Conservation (phyloP, 2,888 invertebrate genomes). For the Tinea trinotella region DNA sequence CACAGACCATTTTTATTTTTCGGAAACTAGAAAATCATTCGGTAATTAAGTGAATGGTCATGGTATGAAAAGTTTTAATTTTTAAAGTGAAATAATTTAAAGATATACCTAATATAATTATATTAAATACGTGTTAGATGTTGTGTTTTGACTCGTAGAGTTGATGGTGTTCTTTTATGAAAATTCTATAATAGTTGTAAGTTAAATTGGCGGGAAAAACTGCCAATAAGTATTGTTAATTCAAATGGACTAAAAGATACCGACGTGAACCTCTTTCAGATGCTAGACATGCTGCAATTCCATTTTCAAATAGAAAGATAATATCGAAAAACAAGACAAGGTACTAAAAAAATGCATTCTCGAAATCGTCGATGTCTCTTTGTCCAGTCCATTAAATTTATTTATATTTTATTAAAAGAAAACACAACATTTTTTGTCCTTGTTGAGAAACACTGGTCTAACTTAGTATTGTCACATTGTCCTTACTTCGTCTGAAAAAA, state of each 20-base stretch:
- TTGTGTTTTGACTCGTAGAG: not conserved
- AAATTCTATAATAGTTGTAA: not conserved
- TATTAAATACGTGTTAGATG: not conserved
- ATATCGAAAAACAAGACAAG: too few relatives aligned
- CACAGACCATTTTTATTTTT: too few relatives aligned
- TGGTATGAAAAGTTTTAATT: not conserved
- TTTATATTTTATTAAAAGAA: not conserved
- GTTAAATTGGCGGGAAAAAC: not conserved
- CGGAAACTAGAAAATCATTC: not conserved
- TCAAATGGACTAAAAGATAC: too few relatives aligned
- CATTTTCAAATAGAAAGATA: too few relatives aligned
- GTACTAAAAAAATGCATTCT: too few relatives aligned
- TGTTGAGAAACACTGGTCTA: conserved; percentile 63
- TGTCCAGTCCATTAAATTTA: too few relatives aligned
- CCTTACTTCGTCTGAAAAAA: not conserved
- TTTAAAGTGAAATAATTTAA: not conserved
- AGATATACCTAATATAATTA: not conserved
- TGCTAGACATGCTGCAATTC: too few relatives aligned
- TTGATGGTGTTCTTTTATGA: not conserved
- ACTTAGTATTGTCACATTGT: not conserved
- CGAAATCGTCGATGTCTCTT: too few relatives aligned
- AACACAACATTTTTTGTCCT: not conserved
- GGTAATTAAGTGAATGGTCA: not conserved
- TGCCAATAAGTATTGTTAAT: too few relatives aligned
- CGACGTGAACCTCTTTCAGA: too few relatives aligned